phyloP scores from a whole-genome alignment of 2,888 invertebrate species.

The Cataglyphis cursor region DNA sequence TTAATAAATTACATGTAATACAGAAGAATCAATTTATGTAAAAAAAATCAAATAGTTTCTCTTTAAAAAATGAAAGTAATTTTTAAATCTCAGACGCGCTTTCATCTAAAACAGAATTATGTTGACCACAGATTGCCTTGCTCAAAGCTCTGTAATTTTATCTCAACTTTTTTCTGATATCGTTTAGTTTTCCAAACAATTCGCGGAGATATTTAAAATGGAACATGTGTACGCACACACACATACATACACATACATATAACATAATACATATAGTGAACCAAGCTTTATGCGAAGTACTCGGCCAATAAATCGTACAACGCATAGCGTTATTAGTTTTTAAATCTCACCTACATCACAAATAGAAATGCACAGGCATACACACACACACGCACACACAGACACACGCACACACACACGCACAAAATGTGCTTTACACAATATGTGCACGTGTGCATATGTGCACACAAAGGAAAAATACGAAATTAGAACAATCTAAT shows the following conservation, averaged over 20 bases:
- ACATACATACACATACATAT: background rate
- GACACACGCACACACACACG: too few relatives aligned
- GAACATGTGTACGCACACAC: background rate
- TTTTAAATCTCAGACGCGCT: background rate
- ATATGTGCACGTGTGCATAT: background rate
- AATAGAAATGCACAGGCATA: too few relatives aligned
- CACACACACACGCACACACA: too few relatives aligned
- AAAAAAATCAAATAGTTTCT: background rate
- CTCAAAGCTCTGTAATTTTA: background rate
- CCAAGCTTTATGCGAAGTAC: background rate
- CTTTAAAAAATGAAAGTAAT: background rate
- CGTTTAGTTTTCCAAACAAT: background rate
- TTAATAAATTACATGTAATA: background rate
- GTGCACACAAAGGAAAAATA: background rate
- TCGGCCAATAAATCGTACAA: background rate
- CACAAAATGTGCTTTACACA: background rate
- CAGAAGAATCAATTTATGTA: background rate
- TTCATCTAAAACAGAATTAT: background rate
- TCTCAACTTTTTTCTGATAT: background rate
- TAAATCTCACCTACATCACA: background rate
- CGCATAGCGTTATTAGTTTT: background rate
- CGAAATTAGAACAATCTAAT: background rate
- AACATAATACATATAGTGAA: background rate
- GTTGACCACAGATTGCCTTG: background rate
- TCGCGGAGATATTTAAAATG: background rate